Base-by-base conservation (phyloP, 2,797 vertebrate species). In the Oreochromis mossambicus region DNA sequence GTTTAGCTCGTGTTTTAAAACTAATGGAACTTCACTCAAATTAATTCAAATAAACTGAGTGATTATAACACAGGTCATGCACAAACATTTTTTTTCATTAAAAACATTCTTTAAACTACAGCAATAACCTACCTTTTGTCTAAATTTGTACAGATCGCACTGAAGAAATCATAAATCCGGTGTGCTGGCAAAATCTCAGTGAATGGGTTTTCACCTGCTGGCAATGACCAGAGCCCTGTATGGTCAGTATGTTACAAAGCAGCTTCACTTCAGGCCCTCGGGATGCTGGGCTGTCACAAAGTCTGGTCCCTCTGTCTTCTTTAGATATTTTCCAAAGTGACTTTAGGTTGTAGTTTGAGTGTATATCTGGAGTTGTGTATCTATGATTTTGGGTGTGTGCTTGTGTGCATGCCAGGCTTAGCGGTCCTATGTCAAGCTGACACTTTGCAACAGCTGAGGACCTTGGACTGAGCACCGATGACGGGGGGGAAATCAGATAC, bases 361-460 rank as follows among this genome's bases (percentile, higher is more conserved):
- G 43, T 84, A 51, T 83, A 76, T 80, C 75, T 86, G 63, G 86
- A 78, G 82, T 78, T 84, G 82, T 86, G 81, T 63, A 52, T 80
- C 41, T 87, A 13, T 78, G 77, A 81, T 82, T 92, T 76, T 87
- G 77, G 88, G 63, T 68, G 77, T 87, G 58, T 79, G 82, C 92
- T 78, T 89, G 50, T 82, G 87, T 84, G 87, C 46, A 4, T 86
- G 80, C 81, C 68, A 78, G 50, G 75, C 88, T 87, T 34, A 91
- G 81, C 70, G 43, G 86, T 83, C 77, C 80, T 91, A 87, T 92
- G 93, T 94, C 93, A 93, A 83, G 43, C 50, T 96, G 96, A 97
- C 88, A 84, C 92, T 91, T 94, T 78, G 83, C 79, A 91, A 96
- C 96, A 97, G 96, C 96, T 96, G 96, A 87, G 86, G 86, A 91